These are phyloP conservation scores for Pachyramphus minor DNA, from an alignment of 2,113 vertebrate species.

Conservation along the genomic window DNA sequence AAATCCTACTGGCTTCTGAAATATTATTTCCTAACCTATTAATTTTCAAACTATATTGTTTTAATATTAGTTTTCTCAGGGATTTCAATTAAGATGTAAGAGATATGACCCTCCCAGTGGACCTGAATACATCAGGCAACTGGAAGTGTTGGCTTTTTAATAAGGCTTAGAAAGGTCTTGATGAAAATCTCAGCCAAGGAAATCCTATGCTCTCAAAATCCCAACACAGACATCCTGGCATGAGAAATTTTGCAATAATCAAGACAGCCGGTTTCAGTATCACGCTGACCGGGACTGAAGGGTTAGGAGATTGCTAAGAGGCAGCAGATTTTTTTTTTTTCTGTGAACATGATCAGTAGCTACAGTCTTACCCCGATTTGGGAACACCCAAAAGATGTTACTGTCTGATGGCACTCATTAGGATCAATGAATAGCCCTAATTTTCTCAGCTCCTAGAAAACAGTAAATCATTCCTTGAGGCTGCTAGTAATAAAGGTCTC, in stretches of 20 bases:
- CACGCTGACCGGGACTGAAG: not conserved
- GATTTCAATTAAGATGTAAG: not conserved
- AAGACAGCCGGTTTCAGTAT: not conserved
- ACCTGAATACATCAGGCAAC: not conserved
- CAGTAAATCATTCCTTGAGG: not conserved
- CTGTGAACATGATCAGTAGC: not conserved
- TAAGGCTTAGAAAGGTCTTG: not conserved
- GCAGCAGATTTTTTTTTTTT: not conserved
- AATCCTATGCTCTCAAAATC: not conserved
- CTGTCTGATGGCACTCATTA: not conserved
- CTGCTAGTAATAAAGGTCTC: not conserved
- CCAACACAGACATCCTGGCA: not conserved
- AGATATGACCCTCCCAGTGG: not conserved
- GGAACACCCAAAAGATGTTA: not conserved
- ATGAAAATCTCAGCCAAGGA: slow-evolving; percentile 38
- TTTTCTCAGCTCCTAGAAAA: slow-evolving; percentile 10
- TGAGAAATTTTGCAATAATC: not conserved
- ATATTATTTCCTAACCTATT: not conserved
- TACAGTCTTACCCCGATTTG: not conserved
- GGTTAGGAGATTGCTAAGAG: not conserved
- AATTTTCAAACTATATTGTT: not conserved
- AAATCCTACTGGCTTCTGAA: slow-evolving; percentile 2
- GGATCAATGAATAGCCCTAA: not conserved
- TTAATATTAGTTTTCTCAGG: slow-evolving; percentile 20
- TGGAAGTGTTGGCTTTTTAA: not conserved